Percentiles rank a stretch among this genome's conserved stretches.
Conservation (phyloP, 2,888 invertebrate species). For the Caradrina clavipalpis region DNA sequence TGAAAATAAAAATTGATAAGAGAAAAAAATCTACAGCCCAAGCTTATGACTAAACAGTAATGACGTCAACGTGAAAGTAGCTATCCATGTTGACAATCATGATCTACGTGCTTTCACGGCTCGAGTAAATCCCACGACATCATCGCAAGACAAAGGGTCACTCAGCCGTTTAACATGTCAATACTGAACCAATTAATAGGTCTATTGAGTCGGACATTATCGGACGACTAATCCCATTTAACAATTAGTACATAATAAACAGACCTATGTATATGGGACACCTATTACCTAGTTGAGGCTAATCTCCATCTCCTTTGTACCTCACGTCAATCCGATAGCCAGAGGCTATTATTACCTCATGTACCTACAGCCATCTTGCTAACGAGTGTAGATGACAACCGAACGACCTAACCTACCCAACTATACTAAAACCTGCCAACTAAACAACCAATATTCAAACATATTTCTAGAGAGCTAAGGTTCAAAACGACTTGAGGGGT, state of each 20-base stretch:
- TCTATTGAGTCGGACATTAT: constrained; percentile 45
- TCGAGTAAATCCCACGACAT: neutral
- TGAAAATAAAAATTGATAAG: too few species aligned
- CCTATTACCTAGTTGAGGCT: constrained; percentile 5
- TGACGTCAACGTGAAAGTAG: too few species aligned
- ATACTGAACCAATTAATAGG: constrained; percentile 42
- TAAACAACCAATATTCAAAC: constrained; percentile 13
- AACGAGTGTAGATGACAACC: constrained; percentile 54
- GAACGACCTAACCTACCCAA: constrained; percentile 50
- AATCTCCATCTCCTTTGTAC: constrained; percentile 23
- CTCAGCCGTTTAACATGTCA: constrained; percentile 27
- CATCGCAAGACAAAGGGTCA: constrained; percentile 16
- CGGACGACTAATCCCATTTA: constrained; percentile 19
- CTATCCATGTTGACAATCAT: neutral
- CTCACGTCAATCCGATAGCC: constrained; percentile 24
- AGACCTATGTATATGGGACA: neutral
- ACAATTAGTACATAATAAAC: constrained; percentile 15
- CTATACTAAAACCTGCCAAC: constrained; percentile 12
- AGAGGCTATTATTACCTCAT: constrained; percentile 24
- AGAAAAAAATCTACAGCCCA: too few species aligned
- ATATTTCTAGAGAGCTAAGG: neutral
- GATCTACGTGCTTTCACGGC: neutral
- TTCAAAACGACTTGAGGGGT: constrained; percentile 3
- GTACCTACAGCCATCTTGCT: constrained; percentile 32
- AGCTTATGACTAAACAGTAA: too few species aligned